phyloP scores from a whole-genome alignment of 2,113 vertebrate species.

The Tachysurus fulvidraco region DNA sequence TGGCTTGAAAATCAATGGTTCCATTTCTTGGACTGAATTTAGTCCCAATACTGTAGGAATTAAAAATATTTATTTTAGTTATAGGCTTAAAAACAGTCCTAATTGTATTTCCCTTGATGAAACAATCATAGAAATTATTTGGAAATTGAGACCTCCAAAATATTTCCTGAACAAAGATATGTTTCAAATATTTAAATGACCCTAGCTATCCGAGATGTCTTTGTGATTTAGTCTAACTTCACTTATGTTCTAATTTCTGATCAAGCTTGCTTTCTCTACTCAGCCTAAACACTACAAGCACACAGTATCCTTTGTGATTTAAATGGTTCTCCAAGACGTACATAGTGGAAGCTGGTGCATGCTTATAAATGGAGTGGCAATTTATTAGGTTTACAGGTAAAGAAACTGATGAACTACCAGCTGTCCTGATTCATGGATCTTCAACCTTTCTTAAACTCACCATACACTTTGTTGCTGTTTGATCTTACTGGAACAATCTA shows the following conservation, averaged over 20 bases:
- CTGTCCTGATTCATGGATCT: background rate
- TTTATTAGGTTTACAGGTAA: background rate
- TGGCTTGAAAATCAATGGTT: background rate
- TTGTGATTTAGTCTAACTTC: background rate
- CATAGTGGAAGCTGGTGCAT: background rate
- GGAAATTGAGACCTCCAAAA: background rate
- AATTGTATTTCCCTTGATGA: background rate
- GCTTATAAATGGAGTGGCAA: no score
- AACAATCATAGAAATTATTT: background rate
- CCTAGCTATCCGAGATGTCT: conserved; percentile 4
- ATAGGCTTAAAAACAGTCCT: background rate
- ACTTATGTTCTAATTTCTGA: conserved; percentile 36
- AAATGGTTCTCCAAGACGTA: conserved; percentile 56
- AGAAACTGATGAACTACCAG: background rate
- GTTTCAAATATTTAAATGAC: background rate
- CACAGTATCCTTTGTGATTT: conserved; percentile 92
- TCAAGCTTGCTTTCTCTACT: conserved; percentile 42
- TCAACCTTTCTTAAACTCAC: background rate
- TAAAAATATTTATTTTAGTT: background rate
- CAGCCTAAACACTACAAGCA: conserved; percentile 88
- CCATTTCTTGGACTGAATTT: background rate
- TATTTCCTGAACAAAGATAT: background rate
- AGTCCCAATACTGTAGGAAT: background rate
- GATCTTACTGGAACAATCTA: background rate
- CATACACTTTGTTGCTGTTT: background rate